Conservation (phyloP, 2,888 invertebrate genomes). For the Phalera bucephala region DNA sequence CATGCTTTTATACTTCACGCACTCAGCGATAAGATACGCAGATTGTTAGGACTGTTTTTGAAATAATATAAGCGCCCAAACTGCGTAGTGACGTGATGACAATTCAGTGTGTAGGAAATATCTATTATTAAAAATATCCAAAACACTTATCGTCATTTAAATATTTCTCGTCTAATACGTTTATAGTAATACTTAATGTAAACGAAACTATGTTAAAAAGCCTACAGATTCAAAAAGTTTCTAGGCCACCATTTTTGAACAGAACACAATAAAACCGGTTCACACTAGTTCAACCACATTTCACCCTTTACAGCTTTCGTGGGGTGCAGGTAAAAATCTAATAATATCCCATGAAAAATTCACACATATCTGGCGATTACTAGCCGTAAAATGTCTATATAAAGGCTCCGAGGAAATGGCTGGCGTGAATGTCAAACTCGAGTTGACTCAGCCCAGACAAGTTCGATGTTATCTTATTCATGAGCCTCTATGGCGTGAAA, state of each 20-base stretch:
- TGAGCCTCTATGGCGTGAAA: slow-evolving; percentile 25
- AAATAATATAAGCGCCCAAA: no score
- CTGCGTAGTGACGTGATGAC: no score
- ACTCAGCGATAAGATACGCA: no score
- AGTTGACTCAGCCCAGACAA: slow-evolving; percentile 27
- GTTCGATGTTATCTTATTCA: slow-evolving; percentile 41
- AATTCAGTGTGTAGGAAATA: no score
- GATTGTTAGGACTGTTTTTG: no score
- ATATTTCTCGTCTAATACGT: no score
- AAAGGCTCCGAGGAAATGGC: slow-evolving; percentile 35
- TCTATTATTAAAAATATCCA: no score
- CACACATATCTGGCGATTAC: slow-evolving; percentile 36
- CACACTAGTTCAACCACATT: not conserved
- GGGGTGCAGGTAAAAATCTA: slow-evolving; percentile 12
- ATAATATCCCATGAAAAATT: slow-evolving; percentile 43
- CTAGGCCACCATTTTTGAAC: not conserved
- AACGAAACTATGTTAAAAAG: no score
- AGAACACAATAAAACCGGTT: not conserved
- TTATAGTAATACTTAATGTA: no score
- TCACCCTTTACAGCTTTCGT: not conserved
- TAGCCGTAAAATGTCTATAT: slow-evolving; percentile 36
- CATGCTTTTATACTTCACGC: no score
- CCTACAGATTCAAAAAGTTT: no score
- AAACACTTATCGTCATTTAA: no score
- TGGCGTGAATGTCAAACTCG: slow-evolving; percentile 25